Conservation (phyloP, 2,113 vertebrate species). For the Gambusia holbrooki region DNA sequence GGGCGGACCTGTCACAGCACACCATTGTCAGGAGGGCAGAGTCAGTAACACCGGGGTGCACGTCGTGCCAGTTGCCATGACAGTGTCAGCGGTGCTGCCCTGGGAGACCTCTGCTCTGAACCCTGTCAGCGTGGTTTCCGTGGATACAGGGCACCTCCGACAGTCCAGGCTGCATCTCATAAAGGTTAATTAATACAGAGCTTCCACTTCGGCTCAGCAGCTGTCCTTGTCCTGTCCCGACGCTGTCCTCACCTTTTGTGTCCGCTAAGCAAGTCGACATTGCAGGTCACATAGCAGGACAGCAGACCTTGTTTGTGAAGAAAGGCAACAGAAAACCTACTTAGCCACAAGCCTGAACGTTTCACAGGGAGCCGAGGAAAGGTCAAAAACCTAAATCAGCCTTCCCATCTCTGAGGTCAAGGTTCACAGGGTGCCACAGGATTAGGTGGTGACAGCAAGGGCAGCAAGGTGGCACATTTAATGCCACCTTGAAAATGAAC, state of each 20-base stretch:
- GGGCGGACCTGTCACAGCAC: conserved; percentile 75
- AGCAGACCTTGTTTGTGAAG: conserved; percentile 64
- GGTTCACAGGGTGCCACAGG: conserved; percentile 47
- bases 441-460: conserved; percentile 51
- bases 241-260: conserved; percentile 71
- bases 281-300: conserved; percentile 64
- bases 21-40: conserved; percentile 69
- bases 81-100: conserved; percentile 70
- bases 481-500: conserved; percentile 65
- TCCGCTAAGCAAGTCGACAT: conserved; percentile 59
- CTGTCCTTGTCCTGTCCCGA: conserved; percentile 71
- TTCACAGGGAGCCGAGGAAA: conserved; percentile 37
- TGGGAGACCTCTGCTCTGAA: conserved; percentile 74
- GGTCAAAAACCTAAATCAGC: conserved; percentile 43
- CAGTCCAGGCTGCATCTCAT: conserved; percentile 72
- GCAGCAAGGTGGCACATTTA: conserved; percentile 50
- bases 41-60: conserved; percentile 65
- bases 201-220: conserved; percentile 69
- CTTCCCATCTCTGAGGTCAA: conserved; percentile 36
- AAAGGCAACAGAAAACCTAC: conserved; percentile 52
- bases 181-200: conserved; percentile 85
- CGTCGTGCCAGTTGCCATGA: conserved; percentile 74
- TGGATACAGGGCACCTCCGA: conserved; percentile 75
- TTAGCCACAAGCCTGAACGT: conserved; percentile 56
- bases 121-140: conserved; percentile 78